Conservation (phyloP, 2,888 invertebrate species). For the Limnephilus auricula region DNA sequence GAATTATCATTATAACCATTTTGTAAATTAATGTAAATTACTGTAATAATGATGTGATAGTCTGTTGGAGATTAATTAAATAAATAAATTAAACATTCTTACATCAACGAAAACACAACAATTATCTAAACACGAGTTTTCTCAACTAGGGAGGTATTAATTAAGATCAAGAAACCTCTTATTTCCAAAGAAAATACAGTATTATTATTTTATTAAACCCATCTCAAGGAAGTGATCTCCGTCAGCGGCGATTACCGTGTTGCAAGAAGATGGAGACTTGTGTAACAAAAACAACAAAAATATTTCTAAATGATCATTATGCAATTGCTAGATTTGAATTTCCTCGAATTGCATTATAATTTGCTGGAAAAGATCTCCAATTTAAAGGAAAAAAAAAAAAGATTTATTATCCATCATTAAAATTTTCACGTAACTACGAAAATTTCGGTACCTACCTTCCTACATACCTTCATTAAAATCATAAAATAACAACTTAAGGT, state of each 20-base stretch:
- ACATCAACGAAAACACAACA: too few relatives aligned
- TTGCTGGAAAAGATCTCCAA: neutral
- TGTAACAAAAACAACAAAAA: neutral
- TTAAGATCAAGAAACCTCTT: too few relatives aligned
- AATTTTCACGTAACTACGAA: neutral
- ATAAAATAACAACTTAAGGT: neutral
- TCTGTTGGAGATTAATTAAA: too few relatives aligned
- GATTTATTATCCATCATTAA: neutral
- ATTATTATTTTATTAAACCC: neutral
- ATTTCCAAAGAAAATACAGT: neutral
- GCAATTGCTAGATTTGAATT: neutral
- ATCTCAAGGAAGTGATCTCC: neutral
- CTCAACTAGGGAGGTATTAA: too few relatives aligned
- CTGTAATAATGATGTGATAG: too few relatives aligned
- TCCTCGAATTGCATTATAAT: neutral
- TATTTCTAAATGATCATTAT: neutral
- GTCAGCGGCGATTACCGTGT: neutral
- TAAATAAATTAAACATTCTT: too few relatives aligned
- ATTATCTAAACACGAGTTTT: too few relatives aligned
- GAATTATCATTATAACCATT: too few relatives aligned
- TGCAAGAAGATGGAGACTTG: neutral
- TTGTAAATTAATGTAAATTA: too few relatives aligned
- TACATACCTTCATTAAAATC: neutral
- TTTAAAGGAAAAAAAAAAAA: neutral
- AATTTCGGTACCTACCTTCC: neutral